Evolutionary conservation across 2,113 vertebrate genomes (phyloP).

Genomic region (Glaucomys volans): DNA sequence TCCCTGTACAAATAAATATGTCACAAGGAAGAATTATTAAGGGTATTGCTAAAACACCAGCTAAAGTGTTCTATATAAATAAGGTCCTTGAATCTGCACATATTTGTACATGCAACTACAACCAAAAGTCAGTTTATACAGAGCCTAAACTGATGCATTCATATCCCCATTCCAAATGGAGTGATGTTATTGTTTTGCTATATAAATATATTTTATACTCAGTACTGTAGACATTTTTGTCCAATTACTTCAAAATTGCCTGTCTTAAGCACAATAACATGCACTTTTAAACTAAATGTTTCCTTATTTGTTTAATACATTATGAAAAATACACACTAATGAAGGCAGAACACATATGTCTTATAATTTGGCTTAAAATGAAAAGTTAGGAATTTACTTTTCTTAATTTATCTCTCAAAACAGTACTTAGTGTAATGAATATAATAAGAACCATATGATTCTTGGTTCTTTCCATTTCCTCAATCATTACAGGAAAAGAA

Average conservation of each 20-base stretch:
- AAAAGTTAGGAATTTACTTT: too few species aligned
- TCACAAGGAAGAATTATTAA: neutral
- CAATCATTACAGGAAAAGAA: neutral
- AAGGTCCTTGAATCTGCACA: neutral
- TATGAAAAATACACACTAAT: too few species aligned
- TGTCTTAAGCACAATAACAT: too few species aligned
- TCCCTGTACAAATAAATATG: neutral
- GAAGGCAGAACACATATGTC: too few species aligned
- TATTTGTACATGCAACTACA: neutral
- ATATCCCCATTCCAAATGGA: neutral
- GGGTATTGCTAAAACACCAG: neutral
- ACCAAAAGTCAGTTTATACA: too few species aligned
- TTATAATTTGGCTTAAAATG: too few species aligned
- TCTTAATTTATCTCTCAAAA: too few species aligned
- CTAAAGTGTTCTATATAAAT: neutral
- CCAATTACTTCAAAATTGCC: neutral
- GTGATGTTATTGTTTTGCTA: neutral
- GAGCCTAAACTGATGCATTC: neutral
- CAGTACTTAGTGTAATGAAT: neutral
- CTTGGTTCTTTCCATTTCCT: neutral
- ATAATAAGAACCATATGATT: neutral
- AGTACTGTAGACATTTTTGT: constrained; percentile 7
- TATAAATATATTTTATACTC: neutral
- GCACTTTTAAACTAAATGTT: too few species aligned
- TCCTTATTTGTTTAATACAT: too few species aligned